A percentile compares a stretch with the other conserved stretches of the same genome.
Evolutionary conservation across 2,113 vertebrate genomes (phyloP).

Genomic region (Dasyurus viverrinus): DNA sequence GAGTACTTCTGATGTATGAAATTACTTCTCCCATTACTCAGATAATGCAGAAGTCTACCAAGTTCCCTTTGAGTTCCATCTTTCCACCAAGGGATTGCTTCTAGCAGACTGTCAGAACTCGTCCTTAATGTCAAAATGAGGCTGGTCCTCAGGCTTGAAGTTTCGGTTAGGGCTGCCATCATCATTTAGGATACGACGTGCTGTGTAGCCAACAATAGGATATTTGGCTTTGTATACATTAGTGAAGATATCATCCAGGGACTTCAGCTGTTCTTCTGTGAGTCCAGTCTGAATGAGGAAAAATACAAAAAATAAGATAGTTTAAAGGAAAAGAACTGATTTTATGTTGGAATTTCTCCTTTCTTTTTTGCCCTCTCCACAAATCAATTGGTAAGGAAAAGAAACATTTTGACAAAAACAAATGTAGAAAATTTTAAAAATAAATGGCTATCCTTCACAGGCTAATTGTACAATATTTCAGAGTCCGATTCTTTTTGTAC

Average conservation of each 20-base stretch:
- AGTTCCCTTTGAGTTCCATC: background rate
- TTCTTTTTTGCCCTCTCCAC: background rate
- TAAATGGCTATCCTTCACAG: background rate
- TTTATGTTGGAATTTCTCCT: background rate
- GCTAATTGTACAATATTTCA: no score
- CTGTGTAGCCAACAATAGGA: slow-evolving; percentile 95
- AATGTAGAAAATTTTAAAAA: background rate
- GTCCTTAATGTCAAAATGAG: slow-evolving; percentile 92
- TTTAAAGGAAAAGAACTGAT: background rate
- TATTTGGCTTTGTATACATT: slow-evolving; percentile 97
- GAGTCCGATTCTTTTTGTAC: no score
- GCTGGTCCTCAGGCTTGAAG: slow-evolving; percentile 96
- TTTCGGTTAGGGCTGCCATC: slow-evolving; percentile 93
- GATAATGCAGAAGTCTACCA: background rate
- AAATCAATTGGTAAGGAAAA: background rate
- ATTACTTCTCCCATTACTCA: background rate
- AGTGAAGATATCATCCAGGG: slow-evolving; percentile 92
- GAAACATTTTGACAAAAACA: background rate
- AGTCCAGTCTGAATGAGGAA: slow-evolving; percentile 88
- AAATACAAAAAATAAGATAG: slow-evolving; percentile 1
- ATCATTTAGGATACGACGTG: slow-evolving; percentile 89
- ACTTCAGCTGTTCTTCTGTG: slow-evolving; percentile 88
- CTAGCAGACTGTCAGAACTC: slow-evolving; percentile 88
- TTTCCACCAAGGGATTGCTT: no score
- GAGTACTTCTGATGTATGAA: background rate